These are phyloP conservation scores for Pungitius pungitius DNA, from an alignment of 2,113 vertebrate genomes.

Conservation along the genomic window DNA sequence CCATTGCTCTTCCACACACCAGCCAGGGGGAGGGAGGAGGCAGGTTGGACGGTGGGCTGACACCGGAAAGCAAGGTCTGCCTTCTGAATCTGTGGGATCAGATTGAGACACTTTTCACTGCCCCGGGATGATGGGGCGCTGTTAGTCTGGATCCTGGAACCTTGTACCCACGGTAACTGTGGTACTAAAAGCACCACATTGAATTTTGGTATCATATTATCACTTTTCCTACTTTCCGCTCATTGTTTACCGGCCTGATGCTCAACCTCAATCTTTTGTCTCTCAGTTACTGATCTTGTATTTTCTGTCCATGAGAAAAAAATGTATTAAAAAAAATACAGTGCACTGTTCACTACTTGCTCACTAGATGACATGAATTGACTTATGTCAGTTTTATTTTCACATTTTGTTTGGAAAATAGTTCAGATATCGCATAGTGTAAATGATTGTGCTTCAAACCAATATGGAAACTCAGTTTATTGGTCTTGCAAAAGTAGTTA, in stretches of 20 bases:
- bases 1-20: neutral
- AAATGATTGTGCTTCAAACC: neutral
- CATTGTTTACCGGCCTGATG: neutral
- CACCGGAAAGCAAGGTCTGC: neutral
- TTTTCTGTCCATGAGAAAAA: neutral
- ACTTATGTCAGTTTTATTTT: neutral
- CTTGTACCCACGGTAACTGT: neutral
- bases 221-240: neutral
- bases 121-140: too few relatives aligned
- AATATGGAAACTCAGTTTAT: neutral
- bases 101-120: neutral
- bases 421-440: too few relatives aligned
- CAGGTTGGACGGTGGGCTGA: neutral
- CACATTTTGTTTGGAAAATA: neutral
- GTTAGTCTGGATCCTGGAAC: neutral
- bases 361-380: neutral
- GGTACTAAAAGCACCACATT: neutral
- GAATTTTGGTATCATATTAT: neutral
- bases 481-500: neutral
- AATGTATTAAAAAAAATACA: too few relatives aligned
- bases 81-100: neutral
- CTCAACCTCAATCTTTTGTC: neutral
- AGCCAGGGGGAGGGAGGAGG: neutral
- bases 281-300: neutral
- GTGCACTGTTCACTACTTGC: neutral